Percentiles rank a stretch among this genome's conserved stretches.
Evolutionary conservation across 2,113 vertebrate species (phyloP).

Genomic region (Eulemur rufifrons): DNA sequence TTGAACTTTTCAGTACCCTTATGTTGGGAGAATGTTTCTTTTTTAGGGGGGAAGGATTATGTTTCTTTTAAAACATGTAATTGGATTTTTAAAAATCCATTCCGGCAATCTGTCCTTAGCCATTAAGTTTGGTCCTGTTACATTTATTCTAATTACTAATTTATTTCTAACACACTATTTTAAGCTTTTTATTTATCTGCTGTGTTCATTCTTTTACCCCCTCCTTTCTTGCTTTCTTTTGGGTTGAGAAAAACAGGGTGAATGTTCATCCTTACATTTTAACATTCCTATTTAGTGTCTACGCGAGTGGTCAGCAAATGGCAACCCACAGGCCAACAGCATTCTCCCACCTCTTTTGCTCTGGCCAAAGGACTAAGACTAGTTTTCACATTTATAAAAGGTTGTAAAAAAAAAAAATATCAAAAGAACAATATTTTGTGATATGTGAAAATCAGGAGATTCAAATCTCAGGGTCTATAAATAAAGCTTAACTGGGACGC

Average conservation of each 20-base stretch:
- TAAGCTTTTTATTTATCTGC: not conserved
- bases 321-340: not conserved
- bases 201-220: not conserved
- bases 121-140: not conserved
- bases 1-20: not conserved
- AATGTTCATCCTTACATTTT: not conserved
- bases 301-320: not conserved
- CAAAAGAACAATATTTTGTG: not conserved
- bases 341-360: not conserved
- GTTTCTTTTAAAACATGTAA: slow-evolving; percentile 14
- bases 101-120: not conserved
- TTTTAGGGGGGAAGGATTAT: not conserved
- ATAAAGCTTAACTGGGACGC: not conserved
- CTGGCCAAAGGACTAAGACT: not conserved
- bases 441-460: not conserved
- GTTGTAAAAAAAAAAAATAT: not conserved
- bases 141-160: not conserved
- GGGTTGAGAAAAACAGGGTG: not conserved
- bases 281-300: not conserved
- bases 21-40: not conserved
- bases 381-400: not conserved
- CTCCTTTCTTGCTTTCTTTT: not conserved
- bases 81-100: not conserved
- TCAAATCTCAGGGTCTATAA: not conserved
- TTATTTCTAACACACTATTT: slow-evolving; percentile 1